Evolutionary conservation across 2,888 invertebrate genomes (phyloP).

Genomic region (Parapristionchus giblindavisi): DNA sequence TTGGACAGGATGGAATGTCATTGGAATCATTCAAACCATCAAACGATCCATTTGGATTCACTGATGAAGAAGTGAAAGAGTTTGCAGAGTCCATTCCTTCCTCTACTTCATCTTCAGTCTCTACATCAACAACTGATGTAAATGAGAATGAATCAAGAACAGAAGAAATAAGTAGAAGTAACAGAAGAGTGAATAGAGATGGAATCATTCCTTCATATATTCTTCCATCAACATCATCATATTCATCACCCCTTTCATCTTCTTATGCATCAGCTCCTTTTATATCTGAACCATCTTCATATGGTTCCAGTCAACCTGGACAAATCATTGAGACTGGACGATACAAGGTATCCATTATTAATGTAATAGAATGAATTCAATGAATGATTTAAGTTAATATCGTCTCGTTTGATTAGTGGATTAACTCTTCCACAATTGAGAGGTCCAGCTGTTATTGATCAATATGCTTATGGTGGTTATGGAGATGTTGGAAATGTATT

Average conservation of each 20-base stretch:
- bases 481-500: background rate
- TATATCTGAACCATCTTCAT: background rate
- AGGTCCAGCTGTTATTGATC: conserved; percentile 9
- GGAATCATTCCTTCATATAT: background rate
- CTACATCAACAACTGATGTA: too few relatives aligned
- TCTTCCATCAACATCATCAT: conserved; percentile 1
- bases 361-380: background rate
- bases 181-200: background rate
- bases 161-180: too few relatives aligned
- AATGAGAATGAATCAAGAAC: too few relatives aligned
- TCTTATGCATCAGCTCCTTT: background rate
- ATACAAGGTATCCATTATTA: background rate
- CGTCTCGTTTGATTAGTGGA: conserved; percentile 21
- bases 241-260: background rate
- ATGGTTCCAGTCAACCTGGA: conserved; percentile 4
- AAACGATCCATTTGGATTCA: too few relatives aligned
- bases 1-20: too few relatives aligned
- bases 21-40: too few relatives aligned
- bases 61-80: too few relatives aligned
- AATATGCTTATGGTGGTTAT: conserved; percentile 6
- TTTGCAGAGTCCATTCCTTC: too few relatives aligned
- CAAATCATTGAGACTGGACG: conserved; percentile 11
- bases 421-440: background rate
- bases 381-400: background rate
- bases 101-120: too few relatives aligned